These are phyloP conservation scores for Rostratula benghalensis DNA, from an alignment of 2,113 vertebrate genomes.

Conservation along the genomic window DNA sequence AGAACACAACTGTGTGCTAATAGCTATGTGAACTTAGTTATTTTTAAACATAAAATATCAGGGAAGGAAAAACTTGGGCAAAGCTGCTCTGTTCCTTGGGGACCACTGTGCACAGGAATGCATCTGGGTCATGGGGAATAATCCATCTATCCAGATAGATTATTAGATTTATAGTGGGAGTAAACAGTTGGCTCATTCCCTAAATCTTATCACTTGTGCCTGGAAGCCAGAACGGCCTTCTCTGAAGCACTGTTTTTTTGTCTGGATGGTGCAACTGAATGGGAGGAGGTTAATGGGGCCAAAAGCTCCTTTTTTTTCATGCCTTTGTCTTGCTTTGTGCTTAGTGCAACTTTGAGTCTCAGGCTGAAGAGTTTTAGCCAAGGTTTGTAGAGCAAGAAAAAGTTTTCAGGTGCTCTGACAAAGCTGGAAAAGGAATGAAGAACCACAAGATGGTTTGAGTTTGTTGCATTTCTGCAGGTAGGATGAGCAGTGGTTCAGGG, in stretches of 20 bases:
- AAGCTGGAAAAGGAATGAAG: background rate
- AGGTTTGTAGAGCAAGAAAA: background rate
- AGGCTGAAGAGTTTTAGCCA: background rate
- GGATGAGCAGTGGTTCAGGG: background rate
- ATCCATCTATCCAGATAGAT: background rate
- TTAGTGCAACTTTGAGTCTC: background rate
- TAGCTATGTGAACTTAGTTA: background rate
- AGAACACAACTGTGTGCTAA: background rate
- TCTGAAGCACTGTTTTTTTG: background rate
- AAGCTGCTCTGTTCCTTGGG: background rate
- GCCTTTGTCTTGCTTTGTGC: background rate
- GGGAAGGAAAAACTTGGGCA: background rate
- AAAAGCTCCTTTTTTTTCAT: background rate
- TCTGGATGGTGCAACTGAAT: background rate
- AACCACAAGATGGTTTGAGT: background rate
- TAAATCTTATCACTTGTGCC: background rate
- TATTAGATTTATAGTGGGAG: conserved; percentile 14
- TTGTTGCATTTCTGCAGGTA: background rate
- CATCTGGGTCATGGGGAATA: conserved; percentile 4
- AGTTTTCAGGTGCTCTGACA: background rate
- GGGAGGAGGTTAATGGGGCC: background rate
- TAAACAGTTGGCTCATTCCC: background rate
- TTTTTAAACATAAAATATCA: background rate
- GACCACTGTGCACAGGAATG: background rate
- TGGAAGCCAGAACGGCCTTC: background rate